Evolutionary conservation across 2,888 invertebrate genomes (phyloP).

Genomic region (Hirtodrosophila histrioides): DNA sequence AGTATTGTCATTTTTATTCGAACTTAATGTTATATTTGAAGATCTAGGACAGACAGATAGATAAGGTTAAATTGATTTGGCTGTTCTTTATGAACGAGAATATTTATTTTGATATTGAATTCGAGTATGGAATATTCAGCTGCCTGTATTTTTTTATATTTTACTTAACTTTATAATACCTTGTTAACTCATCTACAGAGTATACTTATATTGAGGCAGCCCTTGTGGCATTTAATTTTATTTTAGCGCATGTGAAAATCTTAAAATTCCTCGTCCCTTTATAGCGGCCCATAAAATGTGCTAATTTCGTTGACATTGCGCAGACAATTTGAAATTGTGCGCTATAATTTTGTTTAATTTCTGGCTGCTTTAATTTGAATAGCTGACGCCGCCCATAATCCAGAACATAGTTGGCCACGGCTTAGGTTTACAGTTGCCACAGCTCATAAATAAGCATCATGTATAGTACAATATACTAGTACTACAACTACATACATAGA

Average conservation of each 20-base stretch:
- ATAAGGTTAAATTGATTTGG: no score
- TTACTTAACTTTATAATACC: no score
- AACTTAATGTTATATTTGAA: no score
- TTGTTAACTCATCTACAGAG: not conserved
- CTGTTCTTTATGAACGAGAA: no score
- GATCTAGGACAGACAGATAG: no score
- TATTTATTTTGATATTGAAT: no score
- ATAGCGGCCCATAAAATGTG: constrained; percentile 56
- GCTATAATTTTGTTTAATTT: constrained; percentile 32
- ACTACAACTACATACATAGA: constrained; percentile 1
- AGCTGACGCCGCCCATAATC: constrained; percentile 31
- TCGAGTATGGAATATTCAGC: no score
- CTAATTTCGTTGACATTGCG: constrained; percentile 67
- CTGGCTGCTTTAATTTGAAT: constrained; percentile 40
- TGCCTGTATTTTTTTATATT: no score
- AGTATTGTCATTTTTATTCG: no score
- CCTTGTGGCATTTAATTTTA: not conserved
- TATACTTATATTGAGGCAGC: not conserved
- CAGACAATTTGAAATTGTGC: constrained; percentile 63
- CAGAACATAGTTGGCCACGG: constrained; percentile 26
- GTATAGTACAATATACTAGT: constrained; percentile 3
- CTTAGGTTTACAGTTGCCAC: constrained; percentile 38
- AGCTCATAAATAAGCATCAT: constrained; percentile 44
- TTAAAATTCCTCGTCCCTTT: constrained; percentile 21
- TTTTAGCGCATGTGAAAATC: constrained; percentile 23